Evolutionary conservation across 1,140 invertebrate genomes (phyloP).

Genomic region (Penaeus vannamei): DNA sequence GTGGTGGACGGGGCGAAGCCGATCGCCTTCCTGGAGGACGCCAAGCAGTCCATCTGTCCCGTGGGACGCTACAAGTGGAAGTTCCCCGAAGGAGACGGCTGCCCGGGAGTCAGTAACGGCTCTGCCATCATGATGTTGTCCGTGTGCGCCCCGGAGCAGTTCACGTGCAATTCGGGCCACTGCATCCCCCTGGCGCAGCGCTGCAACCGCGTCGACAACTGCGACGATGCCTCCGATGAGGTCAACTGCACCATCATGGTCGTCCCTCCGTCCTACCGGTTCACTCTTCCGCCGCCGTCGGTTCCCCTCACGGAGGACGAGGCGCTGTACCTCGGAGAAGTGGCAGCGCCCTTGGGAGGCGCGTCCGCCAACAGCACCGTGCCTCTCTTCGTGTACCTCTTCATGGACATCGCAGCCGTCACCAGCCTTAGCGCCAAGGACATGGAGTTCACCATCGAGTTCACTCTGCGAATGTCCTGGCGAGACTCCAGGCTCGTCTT

Average conservation of each 20-base stretch:
- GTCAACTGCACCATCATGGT: conserved; percentile 33
- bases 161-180: conserved; percentile 45
- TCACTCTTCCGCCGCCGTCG: neutral
- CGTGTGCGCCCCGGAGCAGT: neutral
- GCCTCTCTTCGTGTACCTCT: conserved; percentile 11
- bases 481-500: neutral
- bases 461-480: conserved; percentile 4
- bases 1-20: neutral
- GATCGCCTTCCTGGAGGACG: neutral
- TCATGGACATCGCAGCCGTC: conserved; percentile 5
- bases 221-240: conserved; percentile 56
- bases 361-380: too few species aligned
- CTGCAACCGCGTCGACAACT: conserved; percentile 50
- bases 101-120: neutral
- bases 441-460: conserved; percentile 14
- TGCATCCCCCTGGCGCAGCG: conserved; percentile 36
- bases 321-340: neutral
- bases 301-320: neutral
- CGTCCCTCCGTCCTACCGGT: neutral
- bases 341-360: too few species aligned
- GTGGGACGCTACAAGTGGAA: neutral
- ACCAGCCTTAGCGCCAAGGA: neutral
- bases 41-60: neutral
- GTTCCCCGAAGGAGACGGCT: neutral
- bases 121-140: conserved; percentile 3